Evolutionary conservation across 2,113 vertebrate genomes (phyloP).

Genomic region (Alligator mississippiensis): DNA sequence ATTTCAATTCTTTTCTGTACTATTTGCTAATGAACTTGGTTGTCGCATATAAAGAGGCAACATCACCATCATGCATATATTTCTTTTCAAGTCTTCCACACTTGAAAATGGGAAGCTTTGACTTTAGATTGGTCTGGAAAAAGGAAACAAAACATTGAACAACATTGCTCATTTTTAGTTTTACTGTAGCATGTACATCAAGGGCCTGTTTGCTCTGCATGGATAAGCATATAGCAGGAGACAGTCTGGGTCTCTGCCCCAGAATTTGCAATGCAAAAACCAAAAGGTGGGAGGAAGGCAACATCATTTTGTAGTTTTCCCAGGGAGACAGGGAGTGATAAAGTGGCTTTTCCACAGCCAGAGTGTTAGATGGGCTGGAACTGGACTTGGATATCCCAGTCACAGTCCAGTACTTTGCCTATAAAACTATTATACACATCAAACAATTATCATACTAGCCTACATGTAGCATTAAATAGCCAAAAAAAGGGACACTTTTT

Average conservation of each 20-base stretch:
- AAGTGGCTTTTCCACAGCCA: conserved; percentile 26
- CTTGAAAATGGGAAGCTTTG: not conserved
- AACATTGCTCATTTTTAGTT: not conserved
- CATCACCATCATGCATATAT: conserved; percentile 5
- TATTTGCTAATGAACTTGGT: conserved; percentile 56
- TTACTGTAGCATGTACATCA: not conserved
- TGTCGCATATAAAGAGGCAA: conserved; percentile 31
- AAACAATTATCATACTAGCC: conserved; percentile 63
- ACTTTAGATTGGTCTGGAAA: not conserved
- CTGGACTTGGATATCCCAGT: conserved; percentile 60
- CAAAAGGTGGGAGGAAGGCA: conserved; percentile 54
- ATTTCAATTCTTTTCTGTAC: conserved; percentile 59
- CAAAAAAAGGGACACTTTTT: conserved; percentile 59
- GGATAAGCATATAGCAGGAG: conserved; percentile 14
- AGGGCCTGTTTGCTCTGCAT: not conserved
- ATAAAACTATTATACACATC: conserved; percentile 61
- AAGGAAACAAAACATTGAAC: not conserved
- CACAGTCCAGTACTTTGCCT: conserved; percentile 57
- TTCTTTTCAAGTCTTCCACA: conserved; percentile 11
- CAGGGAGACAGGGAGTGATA: conserved; percentile 23
- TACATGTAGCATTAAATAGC: conserved; percentile 1
- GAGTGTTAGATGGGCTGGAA: conserved; percentile 33
- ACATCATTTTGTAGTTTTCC: conserved; percentile 38
- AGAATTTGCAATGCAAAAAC: conserved; percentile 33
- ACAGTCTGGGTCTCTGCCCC: not conserved